Conservation (phyloP, 2,888 invertebrate species). For the Aphelenchoides bicaudatus region DNA sequence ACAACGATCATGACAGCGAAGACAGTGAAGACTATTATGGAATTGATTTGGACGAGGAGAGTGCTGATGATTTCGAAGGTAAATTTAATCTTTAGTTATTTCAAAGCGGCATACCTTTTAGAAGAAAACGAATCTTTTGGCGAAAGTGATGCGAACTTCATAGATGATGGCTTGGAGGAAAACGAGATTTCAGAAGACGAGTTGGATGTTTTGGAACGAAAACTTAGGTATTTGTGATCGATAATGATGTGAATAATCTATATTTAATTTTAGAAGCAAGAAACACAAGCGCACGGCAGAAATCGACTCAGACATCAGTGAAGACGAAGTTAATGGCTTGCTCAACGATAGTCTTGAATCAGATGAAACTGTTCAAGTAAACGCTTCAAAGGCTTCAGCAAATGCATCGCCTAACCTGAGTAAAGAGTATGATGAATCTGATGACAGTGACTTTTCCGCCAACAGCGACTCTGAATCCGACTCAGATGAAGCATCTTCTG, state of each 20-base stretch:
- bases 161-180: conserved; percentile 9
- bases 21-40: neutral
- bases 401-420: too few species aligned
- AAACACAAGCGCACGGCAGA: conserved; percentile 15
- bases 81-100: too few species aligned
- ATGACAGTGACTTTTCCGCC: too few species aligned
- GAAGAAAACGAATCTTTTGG: neutral
- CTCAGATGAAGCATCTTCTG: conserved; percentile 23
- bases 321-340: conserved; percentile 28
- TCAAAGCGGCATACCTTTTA: too few species aligned
- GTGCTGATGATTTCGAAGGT: too few species aligned
- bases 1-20: neutral
- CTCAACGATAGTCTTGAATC: too few species aligned
- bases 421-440: too few species aligned
- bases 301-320: conserved; percentile 26
- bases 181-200: conserved; percentile 16
- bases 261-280: too few species aligned
- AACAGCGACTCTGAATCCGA: too few species aligned
- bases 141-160: conserved; percentile 4
- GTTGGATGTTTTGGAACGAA: conserved; percentile 12
- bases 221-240: conserved; percentile 10
- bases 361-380: too few species aligned
- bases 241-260: conserved; percentile 11
- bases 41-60: too few species aligned
- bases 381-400: too few species aligned